These are phyloP conservation scores for Sarcophaga caerulescens DNA, from an alignment of 2,888 invertebrate species.

Conservation along the genomic window DNA sequence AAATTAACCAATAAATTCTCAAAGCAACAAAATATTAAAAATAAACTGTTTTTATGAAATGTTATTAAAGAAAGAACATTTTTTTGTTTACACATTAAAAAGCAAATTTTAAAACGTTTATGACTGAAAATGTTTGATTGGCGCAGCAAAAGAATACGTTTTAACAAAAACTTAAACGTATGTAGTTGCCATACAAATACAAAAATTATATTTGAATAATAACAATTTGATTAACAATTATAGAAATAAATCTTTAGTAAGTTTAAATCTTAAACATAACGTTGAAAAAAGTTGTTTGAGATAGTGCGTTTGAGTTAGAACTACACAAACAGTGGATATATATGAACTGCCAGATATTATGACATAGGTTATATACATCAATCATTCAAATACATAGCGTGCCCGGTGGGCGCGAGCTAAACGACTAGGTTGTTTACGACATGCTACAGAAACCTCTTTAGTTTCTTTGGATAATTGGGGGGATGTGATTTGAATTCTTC, in stretches of 20 bases:
- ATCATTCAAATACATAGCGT: conserved; percentile 77
- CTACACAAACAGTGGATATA: not conserved
- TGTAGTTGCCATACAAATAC: conserved; percentile 36
- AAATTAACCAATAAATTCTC: not conserved
- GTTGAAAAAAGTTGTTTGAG: not conserved
- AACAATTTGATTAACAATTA: conserved; percentile 50
- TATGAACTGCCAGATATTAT: conserved; percentile 29
- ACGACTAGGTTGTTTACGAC: conserved; percentile 74
- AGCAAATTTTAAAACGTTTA: not conserved
- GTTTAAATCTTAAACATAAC: conserved; percentile 14
- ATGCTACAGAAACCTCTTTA: conserved; percentile 39
- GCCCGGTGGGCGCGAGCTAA: conserved; percentile 75
- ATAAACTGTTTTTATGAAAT: not conserved
- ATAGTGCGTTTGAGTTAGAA: not conserved
- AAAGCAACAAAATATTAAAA: not conserved
- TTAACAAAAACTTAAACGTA: not conserved
- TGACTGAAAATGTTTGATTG: not conserved
- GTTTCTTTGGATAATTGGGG: conserved; percentile 20
- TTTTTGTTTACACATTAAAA: not conserved
- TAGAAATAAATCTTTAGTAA: conserved; percentile 30
- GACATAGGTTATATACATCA: conserved; percentile 52
- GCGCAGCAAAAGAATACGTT: not conserved
- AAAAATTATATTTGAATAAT: not conserved
- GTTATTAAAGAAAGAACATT: no score
- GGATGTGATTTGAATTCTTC: conserved; percentile 25